These are phyloP conservation scores for Paratilapia polleni DNA, from an alignment of 2,113 vertebrate species.

Conservation along the genomic window DNA sequence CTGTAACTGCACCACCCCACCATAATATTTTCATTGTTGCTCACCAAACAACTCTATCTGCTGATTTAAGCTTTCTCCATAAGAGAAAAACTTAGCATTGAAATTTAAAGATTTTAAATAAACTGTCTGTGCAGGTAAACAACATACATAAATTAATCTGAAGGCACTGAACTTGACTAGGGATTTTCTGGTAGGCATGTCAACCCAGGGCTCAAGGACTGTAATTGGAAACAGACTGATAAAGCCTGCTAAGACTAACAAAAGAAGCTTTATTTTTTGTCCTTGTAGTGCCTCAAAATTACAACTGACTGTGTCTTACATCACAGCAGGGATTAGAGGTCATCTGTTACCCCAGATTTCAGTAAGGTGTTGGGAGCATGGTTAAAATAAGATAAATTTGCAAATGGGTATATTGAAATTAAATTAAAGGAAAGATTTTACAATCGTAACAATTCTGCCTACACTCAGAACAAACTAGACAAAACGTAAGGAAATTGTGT, in stretches of 20 bases:
- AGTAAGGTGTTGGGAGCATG: not conserved
- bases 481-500: too few relatives aligned
- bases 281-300: conserved; percentile 43
- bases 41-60: too few relatives aligned
- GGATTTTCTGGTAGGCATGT: conserved; percentile 7
- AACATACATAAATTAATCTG: conserved; percentile 2
- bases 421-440: not conserved
- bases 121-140: not conserved
- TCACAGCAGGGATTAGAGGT: conserved; percentile 45
- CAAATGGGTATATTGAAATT: conserved; percentile 33
- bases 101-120: not conserved
- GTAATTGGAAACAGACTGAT: conserved; percentile 59
- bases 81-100: not conserved
- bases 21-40: too few relatives aligned
- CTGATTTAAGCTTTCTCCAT: not conserved
- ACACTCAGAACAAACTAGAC: too few relatives aligned
- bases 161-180: not conserved
- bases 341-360: conserved; percentile 48
- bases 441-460: too few relatives aligned
- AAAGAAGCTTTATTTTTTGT: conserved; percentile 42
- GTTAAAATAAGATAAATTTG: too few relatives aligned
- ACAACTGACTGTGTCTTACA: conserved; percentile 48
- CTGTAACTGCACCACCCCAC: too few relatives aligned
- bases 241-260: conserved; percentile 49
- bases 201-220: conserved; percentile 23